Evolutionary conservation across 1,140 invertebrate genomes (phyloP), one percentile per base, ranked within the genome.

Genomic region (Drosophila pandora): DNA sequence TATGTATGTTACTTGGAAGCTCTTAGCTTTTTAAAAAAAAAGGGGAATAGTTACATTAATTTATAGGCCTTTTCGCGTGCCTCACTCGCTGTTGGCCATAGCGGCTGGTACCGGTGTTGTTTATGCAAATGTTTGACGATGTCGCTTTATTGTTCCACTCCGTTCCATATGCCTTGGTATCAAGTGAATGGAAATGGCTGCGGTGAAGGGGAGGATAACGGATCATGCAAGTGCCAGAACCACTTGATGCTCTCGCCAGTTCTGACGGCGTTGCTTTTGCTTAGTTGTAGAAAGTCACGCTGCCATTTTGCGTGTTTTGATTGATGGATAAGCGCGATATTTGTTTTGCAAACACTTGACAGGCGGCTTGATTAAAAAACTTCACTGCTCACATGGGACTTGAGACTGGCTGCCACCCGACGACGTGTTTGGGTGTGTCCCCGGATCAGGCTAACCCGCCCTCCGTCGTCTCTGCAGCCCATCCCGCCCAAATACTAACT

Each of bases 311-410:
- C 83, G 83, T 87, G 83, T 87, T 85, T 90, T 90, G 89, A 90
- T 90, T 90, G 89, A 90, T 90, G 89, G 84, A 87, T 90, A 89
- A 89, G 74, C 81, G 78, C 87, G 79, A 73, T 82, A 90, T 87
- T 87, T 82, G 82, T 83, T 87, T 90, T 82, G 87, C 76, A 88
- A 88, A 90, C 88, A 90, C 81, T 89, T 90, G 89, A 90, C 89
- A 90, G 81, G 89, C 81, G 83, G 76, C 84, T 90, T 90, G 89
- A 90, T 90, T 90, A 90, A 90, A 90, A 90, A 90, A 90, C 89
- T 90, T 87, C 89, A 90, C 89, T 78, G 89, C 84, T 90, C 89
- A 90, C 89, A 90, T 90, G 89, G 89, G 89, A 90, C 89, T 76
- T 57, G 53, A 34, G 50, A 61, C 23, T n/a, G 47, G 34, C 13